Conservation (phyloP, 1,140 invertebrate genomes). For the Samia ricini region DNA sequence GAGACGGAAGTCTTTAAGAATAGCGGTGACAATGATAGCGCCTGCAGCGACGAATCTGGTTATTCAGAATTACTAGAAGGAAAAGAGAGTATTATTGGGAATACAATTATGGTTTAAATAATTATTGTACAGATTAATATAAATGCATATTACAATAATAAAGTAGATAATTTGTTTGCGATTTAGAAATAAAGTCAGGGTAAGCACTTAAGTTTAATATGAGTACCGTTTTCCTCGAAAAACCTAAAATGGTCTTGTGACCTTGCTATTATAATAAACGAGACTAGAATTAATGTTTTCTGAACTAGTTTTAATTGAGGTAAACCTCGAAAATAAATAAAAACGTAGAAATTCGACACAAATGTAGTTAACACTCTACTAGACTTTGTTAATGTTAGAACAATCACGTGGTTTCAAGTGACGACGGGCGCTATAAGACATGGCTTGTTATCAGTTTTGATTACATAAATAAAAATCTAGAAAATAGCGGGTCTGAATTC, state of each 20-base stretch:
- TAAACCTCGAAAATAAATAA: background rate
- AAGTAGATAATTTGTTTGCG: background rate
- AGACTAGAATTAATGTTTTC: background rate
- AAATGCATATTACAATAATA: background rate
- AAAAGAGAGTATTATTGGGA: slow-evolving; percentile 68
- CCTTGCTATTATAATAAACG: background rate
- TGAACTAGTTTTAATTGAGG: background rate
- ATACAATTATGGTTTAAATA: slow-evolving; percentile 66
- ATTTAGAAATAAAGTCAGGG: background rate
- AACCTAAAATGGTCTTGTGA: background rate
- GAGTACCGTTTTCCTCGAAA: background rate
- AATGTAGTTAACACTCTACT: background rate
- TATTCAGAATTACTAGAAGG: slow-evolving; percentile 77
- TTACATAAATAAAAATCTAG: background rate
- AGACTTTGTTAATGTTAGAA: background rate
- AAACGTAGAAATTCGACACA: background rate
- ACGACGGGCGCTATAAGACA: background rate
- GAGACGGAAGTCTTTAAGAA: slow-evolving; percentile 64
- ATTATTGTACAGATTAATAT: background rate
- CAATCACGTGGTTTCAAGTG: background rate
- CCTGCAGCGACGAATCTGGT: slow-evolving; percentile 79
- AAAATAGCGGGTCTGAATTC: no score
- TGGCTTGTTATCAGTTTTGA: background rate
- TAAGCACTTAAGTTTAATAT: background rate
- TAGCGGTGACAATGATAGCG: slow-evolving; percentile 76